These are phyloP conservation scores for Poeciliopsis prolifica DNA, from an alignment of 2,113 vertebrate genomes.

Conservation along the genomic window DNA sequence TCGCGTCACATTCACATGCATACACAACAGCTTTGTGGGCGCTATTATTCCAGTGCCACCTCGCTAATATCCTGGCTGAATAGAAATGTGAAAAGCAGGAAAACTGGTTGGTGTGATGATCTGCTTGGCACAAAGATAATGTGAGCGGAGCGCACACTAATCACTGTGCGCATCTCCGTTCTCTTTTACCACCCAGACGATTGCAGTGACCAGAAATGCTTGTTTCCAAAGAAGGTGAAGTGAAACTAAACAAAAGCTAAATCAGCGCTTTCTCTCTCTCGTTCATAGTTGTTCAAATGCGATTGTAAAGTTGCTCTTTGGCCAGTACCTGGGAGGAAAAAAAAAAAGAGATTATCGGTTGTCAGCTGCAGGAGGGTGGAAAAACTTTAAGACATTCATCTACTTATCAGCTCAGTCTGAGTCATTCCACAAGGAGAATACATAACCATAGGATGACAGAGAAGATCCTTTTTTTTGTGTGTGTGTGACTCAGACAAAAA, in stretches of 20 bases:
- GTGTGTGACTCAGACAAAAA: background rate
- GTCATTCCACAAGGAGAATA: background rate
- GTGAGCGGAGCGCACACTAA: slow-evolving; percentile 39
- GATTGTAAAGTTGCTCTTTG: slow-evolving; percentile 17
- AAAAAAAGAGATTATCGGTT: slow-evolving; percentile 2
- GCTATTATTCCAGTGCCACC: slow-evolving; percentile 20
- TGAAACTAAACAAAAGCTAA: slow-evolving; percentile 4
- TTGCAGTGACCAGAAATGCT: slow-evolving; percentile 39
- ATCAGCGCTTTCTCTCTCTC: background rate
- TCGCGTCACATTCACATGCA: slow-evolving; percentile 5
- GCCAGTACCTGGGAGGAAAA: slow-evolving; percentile 1
- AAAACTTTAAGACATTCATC: background rate
- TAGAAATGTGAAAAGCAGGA: slow-evolving; percentile 42
- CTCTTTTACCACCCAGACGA: slow-evolving; percentile 37
- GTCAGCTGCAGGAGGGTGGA: background rate
- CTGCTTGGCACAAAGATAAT: slow-evolving; percentile 29
- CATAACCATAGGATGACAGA: background rate
- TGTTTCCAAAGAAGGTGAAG: slow-evolving; percentile 9
- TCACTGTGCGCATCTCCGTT: slow-evolving; percentile 36
- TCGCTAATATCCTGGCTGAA: slow-evolving; percentile 46
- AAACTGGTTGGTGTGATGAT: slow-evolving; percentile 44
- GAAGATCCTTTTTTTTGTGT: background rate
- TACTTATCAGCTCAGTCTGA: background rate
- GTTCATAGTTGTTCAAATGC: background rate
- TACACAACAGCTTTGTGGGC: slow-evolving; percentile 14